Evolutionary conservation across 92 coral and sea anemone species (phyloP).

Genomic region (Siderastrea siderea): DNA sequence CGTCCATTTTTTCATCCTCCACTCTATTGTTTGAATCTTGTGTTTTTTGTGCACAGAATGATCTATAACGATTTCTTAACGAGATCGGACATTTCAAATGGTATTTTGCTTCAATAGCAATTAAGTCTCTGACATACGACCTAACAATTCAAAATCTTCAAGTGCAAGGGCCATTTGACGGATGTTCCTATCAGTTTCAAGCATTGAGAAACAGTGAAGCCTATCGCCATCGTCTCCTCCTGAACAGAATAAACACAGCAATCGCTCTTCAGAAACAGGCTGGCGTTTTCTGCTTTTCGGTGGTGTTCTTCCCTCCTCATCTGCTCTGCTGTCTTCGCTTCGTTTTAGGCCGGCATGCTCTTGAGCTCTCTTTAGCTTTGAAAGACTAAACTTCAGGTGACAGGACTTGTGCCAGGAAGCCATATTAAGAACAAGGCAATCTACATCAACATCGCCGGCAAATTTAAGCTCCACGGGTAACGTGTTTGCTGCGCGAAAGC

Average conservation of each 20-base stretch:
- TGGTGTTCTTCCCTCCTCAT: constrained; percentile 8
- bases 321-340: constrained; percentile 20
- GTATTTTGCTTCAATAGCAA: constrained; percentile 63
- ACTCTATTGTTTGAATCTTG: constrained; percentile 14
- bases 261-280: constrained; percentile 1
- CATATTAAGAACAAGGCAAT: constrained; percentile 12
- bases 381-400: constrained; percentile 41
- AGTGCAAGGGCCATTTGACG: constrained; percentile 27
- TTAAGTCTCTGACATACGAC: constrained; percentile 57
- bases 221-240: neutral
- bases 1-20: constrained; percentile 61
- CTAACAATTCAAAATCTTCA: constrained; percentile 25
- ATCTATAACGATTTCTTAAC: constrained; percentile 31
- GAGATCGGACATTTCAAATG: constrained; percentile 17
- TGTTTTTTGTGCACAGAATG: constrained; percentile 29
- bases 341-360: constrained; percentile 22
- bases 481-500: constrained; percentile 26
- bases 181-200: constrained; percentile 13
- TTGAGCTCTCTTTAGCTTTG: constrained; percentile 56
- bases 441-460: constrained; percentile 30
- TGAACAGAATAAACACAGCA: constrained; percentile 30
- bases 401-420: constrained; percentile 65
- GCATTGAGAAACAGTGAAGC: constrained; percentile 24
- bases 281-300: constrained; percentile 21
- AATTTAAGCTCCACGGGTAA: constrained; percentile 38